A percentile compares a stretch with the other conserved stretches of the same genome.
These are phyloP conservation scores for Characodon lateralis DNA, from an alignment of 2,797 vertebrate species.

Conservation along the genomic window DNA sequence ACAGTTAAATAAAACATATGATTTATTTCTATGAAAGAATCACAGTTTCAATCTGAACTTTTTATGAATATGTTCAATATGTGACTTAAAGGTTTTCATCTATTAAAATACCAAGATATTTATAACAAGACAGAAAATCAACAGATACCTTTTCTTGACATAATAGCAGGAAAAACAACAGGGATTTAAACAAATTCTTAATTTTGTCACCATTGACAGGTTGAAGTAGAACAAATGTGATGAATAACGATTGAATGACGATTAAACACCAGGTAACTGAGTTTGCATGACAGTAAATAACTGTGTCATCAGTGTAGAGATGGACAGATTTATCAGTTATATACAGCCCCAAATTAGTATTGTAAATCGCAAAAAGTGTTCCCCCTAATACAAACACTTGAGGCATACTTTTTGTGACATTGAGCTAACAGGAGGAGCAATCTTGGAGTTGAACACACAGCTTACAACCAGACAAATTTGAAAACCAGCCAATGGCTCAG, in stretches of 20 bases:
- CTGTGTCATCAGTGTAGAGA: neutral
- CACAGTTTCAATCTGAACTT: too few species aligned
- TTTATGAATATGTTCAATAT: neutral
- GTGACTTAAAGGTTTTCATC: neutral
- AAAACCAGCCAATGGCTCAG: too few species aligned
- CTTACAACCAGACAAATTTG: too few species aligned
- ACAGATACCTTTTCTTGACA: neutral
- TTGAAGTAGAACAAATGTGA: constrained; percentile 1
- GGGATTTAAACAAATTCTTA: neutral
- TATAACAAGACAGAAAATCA: neutral
- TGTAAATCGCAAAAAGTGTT: neutral
- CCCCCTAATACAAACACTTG: neutral
- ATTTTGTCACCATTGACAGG: neutral
- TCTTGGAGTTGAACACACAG: neutral
- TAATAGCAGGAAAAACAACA: neutral
- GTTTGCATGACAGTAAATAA: neutral
- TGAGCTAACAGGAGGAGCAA: neutral
- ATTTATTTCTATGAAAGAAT: too few species aligned
- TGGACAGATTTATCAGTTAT: neutral
- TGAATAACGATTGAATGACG: neutral
- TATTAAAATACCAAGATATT: neutral
- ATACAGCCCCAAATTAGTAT: neutral
- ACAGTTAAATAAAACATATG: too few species aligned
- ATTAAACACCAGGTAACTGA: neutral
- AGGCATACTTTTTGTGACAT: neutral